phyloP scores from a whole-genome alignment of 2,888 invertebrate species.

The Cotesia congregata region DNA sequence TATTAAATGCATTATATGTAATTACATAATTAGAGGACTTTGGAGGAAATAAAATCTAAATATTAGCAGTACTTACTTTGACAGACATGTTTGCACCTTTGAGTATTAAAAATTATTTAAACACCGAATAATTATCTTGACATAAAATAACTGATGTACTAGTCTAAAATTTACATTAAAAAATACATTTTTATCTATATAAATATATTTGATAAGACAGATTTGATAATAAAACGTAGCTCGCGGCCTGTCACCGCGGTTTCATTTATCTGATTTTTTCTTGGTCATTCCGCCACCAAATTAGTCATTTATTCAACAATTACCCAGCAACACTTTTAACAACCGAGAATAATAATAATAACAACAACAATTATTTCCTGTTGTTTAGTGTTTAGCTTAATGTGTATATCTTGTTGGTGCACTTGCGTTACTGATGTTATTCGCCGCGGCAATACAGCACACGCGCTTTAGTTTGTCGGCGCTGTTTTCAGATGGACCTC shows the following conservation, averaged over 20 bases:
- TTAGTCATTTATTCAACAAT: too few relatives aligned
- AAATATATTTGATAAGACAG: too few relatives aligned
- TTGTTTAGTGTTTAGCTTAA: neutral
- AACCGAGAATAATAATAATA: too few relatives aligned
- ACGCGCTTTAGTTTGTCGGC: neutral
- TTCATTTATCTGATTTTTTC: neutral
- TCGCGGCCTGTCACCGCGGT: neutral
- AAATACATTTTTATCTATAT: too few relatives aligned
- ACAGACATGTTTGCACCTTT: neutral
- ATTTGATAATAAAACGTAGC: neutral
- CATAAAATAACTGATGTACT: too few relatives aligned
- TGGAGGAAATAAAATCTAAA: neutral
- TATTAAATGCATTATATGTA: neutral
- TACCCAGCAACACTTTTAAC: too few relatives aligned
- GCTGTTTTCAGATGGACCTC: neutral
- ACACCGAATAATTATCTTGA: too few relatives aligned
- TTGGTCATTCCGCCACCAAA: neutral
- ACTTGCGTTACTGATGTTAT: conserved; percentile 1
- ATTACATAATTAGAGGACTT: neutral
- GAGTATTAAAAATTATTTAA: neutral
- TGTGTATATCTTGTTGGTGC: neutral
- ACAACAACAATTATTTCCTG: neutral
- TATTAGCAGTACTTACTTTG: neutral
- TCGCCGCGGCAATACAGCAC: neutral
- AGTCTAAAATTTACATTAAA: too few relatives aligned